These are phyloP conservation scores for Chloroceryle aenea DNA, from an alignment of 2,113 vertebrate species.

Conservation along the genomic window DNA sequence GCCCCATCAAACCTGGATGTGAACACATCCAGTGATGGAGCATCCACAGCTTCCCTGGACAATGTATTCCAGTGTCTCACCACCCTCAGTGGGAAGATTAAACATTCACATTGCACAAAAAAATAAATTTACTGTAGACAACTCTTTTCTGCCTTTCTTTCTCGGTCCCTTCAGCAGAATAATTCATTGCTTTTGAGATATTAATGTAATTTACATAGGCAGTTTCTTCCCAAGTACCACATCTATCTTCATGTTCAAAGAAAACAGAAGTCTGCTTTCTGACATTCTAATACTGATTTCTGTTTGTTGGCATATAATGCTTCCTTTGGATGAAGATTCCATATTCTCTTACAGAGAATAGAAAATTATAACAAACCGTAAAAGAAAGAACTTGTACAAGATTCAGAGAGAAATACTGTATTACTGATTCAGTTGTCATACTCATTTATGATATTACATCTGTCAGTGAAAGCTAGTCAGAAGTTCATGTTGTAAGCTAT, in stretches of 20 bases:
- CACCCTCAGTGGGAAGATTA: neutral
- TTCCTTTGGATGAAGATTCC: neutral
- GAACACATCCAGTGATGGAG: no score
- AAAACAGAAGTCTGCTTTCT: neutral
- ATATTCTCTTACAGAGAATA: neutral
- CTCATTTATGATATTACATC: constrained; percentile 6
- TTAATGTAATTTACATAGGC: neutral
- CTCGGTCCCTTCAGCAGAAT: neutral
- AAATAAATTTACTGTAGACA: neutral
- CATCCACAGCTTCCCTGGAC: no score
- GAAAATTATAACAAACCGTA: neutral
- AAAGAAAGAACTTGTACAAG: neutral
- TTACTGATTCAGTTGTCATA: constrained; percentile 13
- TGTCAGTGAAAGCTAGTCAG: constrained; percentile 14
- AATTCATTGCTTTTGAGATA: neutral
- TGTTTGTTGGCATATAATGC: neutral
- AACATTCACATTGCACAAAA: neutral
- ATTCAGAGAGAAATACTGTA: neutral
- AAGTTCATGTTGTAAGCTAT: neutral
- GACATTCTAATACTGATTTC: neutral
- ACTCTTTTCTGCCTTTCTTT: neutral
- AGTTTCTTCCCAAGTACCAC: neutral
- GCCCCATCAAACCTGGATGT: no score
- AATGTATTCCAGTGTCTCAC: no score
- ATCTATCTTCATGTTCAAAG: neutral